These are phyloP conservation scores for Macrotis lagotis DNA, from an alignment of 2,113 vertebrate genomes.

Conservation along the genomic window DNA sequence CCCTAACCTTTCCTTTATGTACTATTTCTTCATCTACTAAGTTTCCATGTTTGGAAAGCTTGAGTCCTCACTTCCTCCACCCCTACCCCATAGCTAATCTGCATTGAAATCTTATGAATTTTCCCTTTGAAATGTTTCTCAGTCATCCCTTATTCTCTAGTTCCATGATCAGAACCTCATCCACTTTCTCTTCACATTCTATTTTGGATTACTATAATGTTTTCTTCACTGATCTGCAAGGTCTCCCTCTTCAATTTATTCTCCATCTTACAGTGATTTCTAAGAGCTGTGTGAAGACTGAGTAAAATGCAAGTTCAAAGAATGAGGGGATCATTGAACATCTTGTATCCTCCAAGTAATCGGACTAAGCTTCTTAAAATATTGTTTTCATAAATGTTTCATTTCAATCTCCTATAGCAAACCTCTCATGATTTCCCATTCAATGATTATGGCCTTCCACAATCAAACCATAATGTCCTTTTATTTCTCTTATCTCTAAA, in stretches of 20 bases:
- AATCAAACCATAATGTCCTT: background rate
- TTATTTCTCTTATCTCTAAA: background rate
- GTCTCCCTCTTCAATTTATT: background rate
- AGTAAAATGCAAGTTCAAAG: background rate
- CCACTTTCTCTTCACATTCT: background rate
- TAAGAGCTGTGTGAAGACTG: background rate
- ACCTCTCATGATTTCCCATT: background rate
- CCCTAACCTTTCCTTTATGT: background rate
- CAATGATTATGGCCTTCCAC: background rate
- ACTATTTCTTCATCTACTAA: background rate
- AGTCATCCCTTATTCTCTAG: background rate
- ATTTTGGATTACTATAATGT: background rate
- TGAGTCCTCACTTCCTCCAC: background rate
- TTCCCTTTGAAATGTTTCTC: slow-evolving; percentile 24
- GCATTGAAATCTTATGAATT: background rate
- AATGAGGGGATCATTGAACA: background rate
- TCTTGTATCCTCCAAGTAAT: background rate
- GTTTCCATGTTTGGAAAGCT: background rate
- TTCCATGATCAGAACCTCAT: background rate
- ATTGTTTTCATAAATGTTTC: background rate
- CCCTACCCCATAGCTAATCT: background rate
- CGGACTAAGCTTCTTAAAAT: background rate
- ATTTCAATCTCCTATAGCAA: background rate
- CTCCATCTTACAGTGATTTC: background rate
- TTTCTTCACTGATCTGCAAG: background rate